phyloP scores from a whole-genome alignment of 1,140 invertebrate genomes.

The Heliconius melpomene region DNA sequence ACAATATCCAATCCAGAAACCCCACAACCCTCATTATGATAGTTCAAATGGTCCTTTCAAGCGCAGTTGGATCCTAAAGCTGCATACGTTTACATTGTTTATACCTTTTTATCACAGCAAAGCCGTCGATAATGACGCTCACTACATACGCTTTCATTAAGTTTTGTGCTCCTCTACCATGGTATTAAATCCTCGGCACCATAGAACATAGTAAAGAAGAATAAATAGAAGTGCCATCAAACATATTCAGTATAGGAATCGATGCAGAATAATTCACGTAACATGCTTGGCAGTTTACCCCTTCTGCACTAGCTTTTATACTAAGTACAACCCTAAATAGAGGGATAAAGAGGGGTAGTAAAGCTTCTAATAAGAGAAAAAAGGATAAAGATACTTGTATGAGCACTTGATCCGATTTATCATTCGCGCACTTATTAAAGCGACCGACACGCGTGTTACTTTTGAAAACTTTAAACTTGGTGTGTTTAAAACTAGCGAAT shows the following conservation, averaged over 20 bases:
- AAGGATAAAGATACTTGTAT: conserved; percentile 48
- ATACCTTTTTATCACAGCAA: conserved; percentile 71
- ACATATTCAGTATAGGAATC: conserved; percentile 5
- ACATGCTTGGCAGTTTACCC: conserved; percentile 1
- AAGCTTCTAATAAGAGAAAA: conserved; percentile 39
- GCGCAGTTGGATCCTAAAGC: conserved; percentile 57
- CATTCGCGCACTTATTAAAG: conserved; percentile 76
- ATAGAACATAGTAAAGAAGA: not conserved
- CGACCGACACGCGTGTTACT: conserved; percentile 69
- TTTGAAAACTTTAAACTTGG: conserved; percentile 65
- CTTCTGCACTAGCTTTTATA: not conserved
- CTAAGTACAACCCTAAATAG: conserved; percentile 50
- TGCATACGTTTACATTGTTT: conserved; percentile 69
- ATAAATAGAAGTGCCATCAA: not conserved
- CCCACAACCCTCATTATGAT: conserved; percentile 25
- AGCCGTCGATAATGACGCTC: conserved; percentile 73
- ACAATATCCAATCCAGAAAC: conserved; percentile 25
- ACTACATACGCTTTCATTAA: conserved; percentile 73
- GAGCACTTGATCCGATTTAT: conserved; percentile 75
- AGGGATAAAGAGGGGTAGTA: conserved; percentile 44
- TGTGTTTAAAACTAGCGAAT: conserved; percentile 48
- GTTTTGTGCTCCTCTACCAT: conserved; percentile 66
- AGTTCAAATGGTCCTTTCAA: conserved; percentile 51
- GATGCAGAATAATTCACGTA: conserved; percentile 2
- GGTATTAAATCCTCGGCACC: conserved; percentile 52